Percentiles rank a stretch among this genome's conserved stretches.
Conservation (phyloP, 37 sponge, comb jelly and placozoan species). For the Corticium candelabrum region DNA sequence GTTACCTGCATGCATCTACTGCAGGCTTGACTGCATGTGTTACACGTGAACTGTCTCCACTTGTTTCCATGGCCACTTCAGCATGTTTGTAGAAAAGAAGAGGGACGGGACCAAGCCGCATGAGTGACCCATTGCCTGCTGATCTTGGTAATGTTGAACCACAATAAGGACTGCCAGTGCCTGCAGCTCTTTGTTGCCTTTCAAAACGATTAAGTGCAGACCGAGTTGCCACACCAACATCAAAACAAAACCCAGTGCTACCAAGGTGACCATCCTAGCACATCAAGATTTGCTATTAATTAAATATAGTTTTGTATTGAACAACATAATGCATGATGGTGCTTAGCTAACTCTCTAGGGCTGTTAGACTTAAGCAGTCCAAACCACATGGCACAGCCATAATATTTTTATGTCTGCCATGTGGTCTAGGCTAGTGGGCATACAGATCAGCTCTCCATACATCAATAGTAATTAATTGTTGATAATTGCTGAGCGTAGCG, state of each 20-base stretch:
- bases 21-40: conserved; percentile 66
- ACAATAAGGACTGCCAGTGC: conserved; percentile 30
- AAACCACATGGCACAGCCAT: too few species aligned
- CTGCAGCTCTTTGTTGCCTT: background rate
- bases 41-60: conserved; percentile 33
- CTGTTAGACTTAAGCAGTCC: too few species aligned
- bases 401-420: too few species aligned
- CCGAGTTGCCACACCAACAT: conserved; percentile 23
- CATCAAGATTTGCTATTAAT: too few species aligned
- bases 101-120: conserved; percentile 67
- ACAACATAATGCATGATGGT: too few species aligned
- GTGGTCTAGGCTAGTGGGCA: too few species aligned
- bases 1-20: conserved; percentile 64
- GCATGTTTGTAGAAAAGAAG: conserved; percentile 49
- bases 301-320: too few species aligned
- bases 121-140: conserved; percentile 79
- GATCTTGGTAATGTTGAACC: conserved; percentile 47
- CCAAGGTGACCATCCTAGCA: conserved; percentile 59
- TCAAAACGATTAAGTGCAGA: background rate
- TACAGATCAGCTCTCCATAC: too few species aligned
- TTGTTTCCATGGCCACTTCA: conserved; percentile 47
- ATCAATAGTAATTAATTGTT: too few species aligned
- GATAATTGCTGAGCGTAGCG: too few species aligned
- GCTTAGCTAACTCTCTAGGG: too few species aligned
- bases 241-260: conserved; percentile 67